Evolutionary conservation across 1,140 invertebrate species (phyloP).

Genomic region (Drosophila nannoptera): DNA sequence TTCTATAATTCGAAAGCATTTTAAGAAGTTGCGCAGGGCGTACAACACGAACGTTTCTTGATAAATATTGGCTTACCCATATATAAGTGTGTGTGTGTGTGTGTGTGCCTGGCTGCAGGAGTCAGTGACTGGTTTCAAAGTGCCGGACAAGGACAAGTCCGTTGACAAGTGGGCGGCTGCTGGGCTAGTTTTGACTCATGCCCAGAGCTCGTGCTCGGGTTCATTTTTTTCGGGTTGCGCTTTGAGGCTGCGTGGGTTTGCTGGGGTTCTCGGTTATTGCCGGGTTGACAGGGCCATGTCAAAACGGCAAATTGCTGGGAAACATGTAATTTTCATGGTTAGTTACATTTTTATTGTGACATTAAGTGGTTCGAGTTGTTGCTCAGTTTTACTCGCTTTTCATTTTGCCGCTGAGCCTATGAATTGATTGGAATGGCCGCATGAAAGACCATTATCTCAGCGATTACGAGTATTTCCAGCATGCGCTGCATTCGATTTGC

Average conservation of each 20-base stretch:
- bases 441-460: conserved; percentile 59
- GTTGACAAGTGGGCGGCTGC: conserved; percentile 34
- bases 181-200: conserved; percentile 6
- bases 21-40: conserved; percentile 70
- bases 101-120: not conserved
- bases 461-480: conserved; percentile 36
- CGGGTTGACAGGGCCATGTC: conserved; percentile 53
- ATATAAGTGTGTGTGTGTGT: conserved; percentile 3
- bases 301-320: conserved; percentile 74
- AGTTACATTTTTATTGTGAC: conserved; percentile 78
- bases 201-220: conserved; percentile 7
- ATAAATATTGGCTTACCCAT: conserved; percentile 70
- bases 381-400: conserved; percentile 12
- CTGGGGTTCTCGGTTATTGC: not conserved
- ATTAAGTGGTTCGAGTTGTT: conserved; percentile 64
- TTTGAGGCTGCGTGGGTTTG: not conserved
- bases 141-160: conserved; percentile 33
- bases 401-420: conserved; percentile 37
- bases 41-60: conserved; percentile 70
- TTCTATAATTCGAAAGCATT: conserved; percentile 69
- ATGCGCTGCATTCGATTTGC: conserved; percentile 2
- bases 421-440: conserved; percentile 69
- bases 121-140: conserved; percentile 23
- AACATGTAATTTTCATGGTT: conserved; percentile 78
- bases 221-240: not conserved